phyloP scores from a whole-genome alignment of 2,888 invertebrate genomes.

The Cristatella mucedo region DNA sequence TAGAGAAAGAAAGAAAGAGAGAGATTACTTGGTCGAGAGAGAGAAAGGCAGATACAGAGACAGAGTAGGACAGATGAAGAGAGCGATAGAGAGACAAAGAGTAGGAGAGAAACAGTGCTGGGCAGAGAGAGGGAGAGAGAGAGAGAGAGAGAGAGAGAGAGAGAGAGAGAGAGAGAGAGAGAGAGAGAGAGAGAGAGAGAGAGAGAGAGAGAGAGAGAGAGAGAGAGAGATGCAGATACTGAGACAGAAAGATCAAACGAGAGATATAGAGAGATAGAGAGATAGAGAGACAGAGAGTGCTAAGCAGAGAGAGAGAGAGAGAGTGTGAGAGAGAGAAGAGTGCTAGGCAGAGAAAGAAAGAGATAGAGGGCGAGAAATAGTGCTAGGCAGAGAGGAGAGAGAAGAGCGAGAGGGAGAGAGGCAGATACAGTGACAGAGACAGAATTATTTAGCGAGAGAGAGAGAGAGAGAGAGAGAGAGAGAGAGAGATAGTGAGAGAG shows the following conservation, averaged over 20 bases:
- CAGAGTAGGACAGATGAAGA: not conserved
- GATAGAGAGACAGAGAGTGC: too few species aligned
- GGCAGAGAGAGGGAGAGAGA: not conserved
- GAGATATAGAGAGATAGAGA: too few species aligned
- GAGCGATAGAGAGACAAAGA: not conserved
- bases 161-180: constrained; percentile 7
- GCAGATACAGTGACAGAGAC: too few species aligned
- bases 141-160: not conserved
- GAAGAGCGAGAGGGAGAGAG: too few species aligned
- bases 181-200: constrained; percentile 8
- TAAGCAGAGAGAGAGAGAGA: too few species aligned
- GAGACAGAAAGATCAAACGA: not conserved
- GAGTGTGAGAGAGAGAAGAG: too few species aligned
- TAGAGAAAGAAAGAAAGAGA: not conserved
- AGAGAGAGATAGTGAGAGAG: constrained; percentile 3
- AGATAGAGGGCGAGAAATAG: too few species aligned
- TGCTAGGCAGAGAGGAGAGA: too few species aligned
- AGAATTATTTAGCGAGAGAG: constrained; percentile 1
- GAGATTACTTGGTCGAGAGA: not conserved
- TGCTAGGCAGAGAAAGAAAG: too few species aligned
- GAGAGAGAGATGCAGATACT: too few species aligned
- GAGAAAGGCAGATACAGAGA: constrained; percentile 2
- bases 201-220: constrained; percentile 7
- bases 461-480: too few species aligned
- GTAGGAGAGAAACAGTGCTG: not conserved